Evolutionary conservation across 2,113 vertebrate species (phyloP).

Genomic region (Peromyscus maniculatus): DNA sequence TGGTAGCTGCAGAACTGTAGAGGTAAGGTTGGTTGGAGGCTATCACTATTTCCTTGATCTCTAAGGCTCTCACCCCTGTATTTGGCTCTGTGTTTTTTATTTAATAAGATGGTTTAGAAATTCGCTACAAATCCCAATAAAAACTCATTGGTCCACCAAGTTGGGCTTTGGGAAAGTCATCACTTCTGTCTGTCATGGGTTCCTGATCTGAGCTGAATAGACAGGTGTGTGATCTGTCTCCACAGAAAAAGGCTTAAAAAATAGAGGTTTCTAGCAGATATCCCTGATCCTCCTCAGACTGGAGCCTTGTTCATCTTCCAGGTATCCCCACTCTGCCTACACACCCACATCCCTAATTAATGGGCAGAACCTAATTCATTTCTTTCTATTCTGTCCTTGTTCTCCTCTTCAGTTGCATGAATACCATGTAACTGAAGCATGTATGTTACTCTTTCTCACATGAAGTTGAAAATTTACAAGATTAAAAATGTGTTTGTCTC

Average conservation of each 20-base stretch:
- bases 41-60: too few species aligned
- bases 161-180: not conserved
- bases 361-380: fast-evolving
- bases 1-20: too few species aligned
- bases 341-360: fast-evolving
- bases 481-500: not conserved
- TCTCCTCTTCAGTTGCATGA: not conserved
- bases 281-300: not conserved
- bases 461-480: not conserved
- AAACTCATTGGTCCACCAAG: not conserved
- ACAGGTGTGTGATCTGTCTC: not conserved
- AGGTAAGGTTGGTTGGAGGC: too few species aligned
- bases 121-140: not conserved
- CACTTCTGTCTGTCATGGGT: not conserved
- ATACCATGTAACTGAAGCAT: not conserved
- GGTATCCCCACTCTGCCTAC: fast-evolving
- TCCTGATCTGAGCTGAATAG: not conserved
- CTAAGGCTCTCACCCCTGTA: too few species aligned
- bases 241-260: not conserved
- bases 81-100: too few species aligned
- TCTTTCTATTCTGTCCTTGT: not conserved
- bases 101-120: too few species aligned
- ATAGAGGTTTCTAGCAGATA: not conserved
- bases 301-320: not conserved
- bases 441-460: not conserved